Conservation (phyloP, 2,888 invertebrate genomes). For the Chloroclysta siterata region DNA sequence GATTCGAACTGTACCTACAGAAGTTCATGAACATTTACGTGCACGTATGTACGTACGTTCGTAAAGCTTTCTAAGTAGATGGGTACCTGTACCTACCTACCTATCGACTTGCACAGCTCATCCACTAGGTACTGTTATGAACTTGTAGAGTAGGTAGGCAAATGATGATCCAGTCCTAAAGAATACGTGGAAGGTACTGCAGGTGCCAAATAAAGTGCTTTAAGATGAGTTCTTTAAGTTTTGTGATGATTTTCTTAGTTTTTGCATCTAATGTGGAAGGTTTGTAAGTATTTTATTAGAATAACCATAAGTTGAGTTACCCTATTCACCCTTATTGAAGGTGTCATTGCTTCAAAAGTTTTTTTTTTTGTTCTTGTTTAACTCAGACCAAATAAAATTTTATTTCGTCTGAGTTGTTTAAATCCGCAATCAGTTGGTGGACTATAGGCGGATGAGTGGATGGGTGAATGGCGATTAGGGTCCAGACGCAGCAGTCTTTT, state of each 20-base stretch:
- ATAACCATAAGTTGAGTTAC: too few species aligned
- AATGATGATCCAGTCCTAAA: constrained; percentile 27
- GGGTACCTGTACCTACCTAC: not conserved
- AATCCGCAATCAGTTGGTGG: too few species aligned
- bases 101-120: not conserved
- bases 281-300: constrained; percentile 2
- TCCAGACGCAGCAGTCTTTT: too few species aligned
- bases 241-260: constrained; percentile 6
- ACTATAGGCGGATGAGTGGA: too few species aligned
- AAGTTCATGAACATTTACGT: too few species aligned
- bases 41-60: constrained; percentile 1
- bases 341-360: too few species aligned
- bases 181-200: constrained; percentile 26
- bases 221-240: constrained; percentile 22
- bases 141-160: not conserved
- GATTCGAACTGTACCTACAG: too few species aligned
- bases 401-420: too few species aligned
- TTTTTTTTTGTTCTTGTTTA: too few species aligned
- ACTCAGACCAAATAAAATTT: too few species aligned
- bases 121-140: not conserved
- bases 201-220: not conserved
- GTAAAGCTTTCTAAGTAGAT: constrained; percentile 1
- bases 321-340: too few species aligned
- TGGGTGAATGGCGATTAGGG: too few species aligned
- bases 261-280: constrained; percentile 4